These are phyloP conservation scores for Pogona vitticeps DNA, from an alignment of 2,113 vertebrate genomes.

Conservation along the genomic window DNA sequence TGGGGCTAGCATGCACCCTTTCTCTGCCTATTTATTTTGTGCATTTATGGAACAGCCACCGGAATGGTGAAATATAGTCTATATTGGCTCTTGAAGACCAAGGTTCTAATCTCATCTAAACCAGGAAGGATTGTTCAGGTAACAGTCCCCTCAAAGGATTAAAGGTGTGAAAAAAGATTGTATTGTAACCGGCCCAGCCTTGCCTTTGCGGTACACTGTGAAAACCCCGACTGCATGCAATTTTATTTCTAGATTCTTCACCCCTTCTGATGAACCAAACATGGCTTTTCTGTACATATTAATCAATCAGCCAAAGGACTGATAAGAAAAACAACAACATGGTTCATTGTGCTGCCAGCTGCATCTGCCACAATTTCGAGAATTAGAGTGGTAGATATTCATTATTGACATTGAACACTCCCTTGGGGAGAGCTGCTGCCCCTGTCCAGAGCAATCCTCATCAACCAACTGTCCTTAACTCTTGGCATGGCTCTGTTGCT, in stretches of 20 bases:
- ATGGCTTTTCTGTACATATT: not conserved
- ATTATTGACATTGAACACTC: not conserved
- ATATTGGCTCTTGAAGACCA: not conserved
- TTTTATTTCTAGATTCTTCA: not conserved
- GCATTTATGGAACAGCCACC: not conserved
- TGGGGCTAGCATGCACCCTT: too few relatives aligned
- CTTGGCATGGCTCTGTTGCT: not conserved
- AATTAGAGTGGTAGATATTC: conserved; percentile 7
- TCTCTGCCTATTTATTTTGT: not conserved
- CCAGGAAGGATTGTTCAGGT: not conserved
- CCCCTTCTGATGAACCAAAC: not conserved
- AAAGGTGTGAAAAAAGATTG: not conserved
- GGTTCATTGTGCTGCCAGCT: not conserved
- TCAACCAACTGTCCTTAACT: not conserved
- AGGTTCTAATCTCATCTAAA: not conserved
- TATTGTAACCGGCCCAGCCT: not conserved
- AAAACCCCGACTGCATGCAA: not conserved
- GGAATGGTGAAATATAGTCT: not conserved
- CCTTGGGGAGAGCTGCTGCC: conserved; percentile 13
- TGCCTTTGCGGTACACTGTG: not conserved
- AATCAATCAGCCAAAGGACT: conserved; percentile 6
- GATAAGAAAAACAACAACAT: conserved; percentile 17
- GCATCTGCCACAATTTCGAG: not conserved
- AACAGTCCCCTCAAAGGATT: not conserved
- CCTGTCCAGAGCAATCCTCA: conserved; percentile 13